Base-by-base conservation (phyloP, 1,140 invertebrate species). In the Dufourea novaeangliae region DNA sequence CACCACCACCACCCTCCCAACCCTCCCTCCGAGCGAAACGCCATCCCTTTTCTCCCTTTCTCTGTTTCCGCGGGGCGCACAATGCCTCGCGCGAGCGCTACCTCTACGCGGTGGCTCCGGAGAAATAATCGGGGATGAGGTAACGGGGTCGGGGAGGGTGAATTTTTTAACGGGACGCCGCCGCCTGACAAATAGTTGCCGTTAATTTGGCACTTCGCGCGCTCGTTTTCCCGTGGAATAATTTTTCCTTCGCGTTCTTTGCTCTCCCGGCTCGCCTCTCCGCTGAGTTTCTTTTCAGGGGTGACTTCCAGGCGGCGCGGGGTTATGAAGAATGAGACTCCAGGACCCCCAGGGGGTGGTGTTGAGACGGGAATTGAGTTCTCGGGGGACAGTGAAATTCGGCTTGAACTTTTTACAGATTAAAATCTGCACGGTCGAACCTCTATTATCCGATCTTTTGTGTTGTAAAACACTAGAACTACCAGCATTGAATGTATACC, bases 41-140 rank as follows among this genome's bases (percentile, higher is more conserved):
- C 34, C 17, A 14, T 46, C 11, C 37, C 44, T n/a, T 34, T 37
- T n/a, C 44, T 41, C 25, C 39, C 41, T 37, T 44, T 27, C 50
- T 56, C 54, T 56, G 22, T 56, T 56, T 56, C 59, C 37, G 10
- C 56, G 17, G 8, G 25, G 8, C 17, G 39, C 22, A 59, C 73
- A 77, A 77, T 71, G n/a, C 27, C 14, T 14, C 11, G 25, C 41
- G n/a, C 34, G 29, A n/a, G 11, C 63, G 20, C 29, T 50, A 8
- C 27, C 22, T 20, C 34, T 54, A 62, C 44, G n/a, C 29, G 62
- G 46, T 41, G 54, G 22, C 32, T 39, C 41, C 39, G 20, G 14
- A 29, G 52, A 27, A 64, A 75, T 76, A 76, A 77, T 77, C 73
- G 34, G 54, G 32, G n/a, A n/a, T n/a, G n/a, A n/a, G n/a, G n/a